Evolutionary conservation across 2,888 invertebrate genomes (phyloP).

Genomic region (Leptopilina drosophilae): DNA sequence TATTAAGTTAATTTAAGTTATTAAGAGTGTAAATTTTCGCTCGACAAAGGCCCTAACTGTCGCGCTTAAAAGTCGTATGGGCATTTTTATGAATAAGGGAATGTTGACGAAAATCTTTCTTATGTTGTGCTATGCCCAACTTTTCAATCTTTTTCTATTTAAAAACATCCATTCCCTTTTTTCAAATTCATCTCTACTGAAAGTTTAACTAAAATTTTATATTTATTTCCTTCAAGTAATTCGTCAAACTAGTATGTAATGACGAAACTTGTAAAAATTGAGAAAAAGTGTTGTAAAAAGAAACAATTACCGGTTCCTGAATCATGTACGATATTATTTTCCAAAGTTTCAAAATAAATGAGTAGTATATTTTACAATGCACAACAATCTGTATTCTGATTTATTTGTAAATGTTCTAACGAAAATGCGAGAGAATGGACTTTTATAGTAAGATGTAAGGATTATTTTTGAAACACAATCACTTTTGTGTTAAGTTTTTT

Average conservation of each 20-base stretch:
- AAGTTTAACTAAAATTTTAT: background rate
- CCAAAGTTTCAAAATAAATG: background rate
- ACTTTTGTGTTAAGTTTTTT: background rate
- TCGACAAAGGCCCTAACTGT: slow-evolving; percentile 4
- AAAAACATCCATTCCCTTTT: background rate
- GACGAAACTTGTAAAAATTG: background rate
- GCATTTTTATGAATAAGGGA: slow-evolving; percentile 42
- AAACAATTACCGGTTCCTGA: slow-evolving; percentile 6
- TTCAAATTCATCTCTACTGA: background rate
- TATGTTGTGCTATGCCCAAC: slow-evolving; percentile 34
- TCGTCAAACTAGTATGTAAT: background rate
- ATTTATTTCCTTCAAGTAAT: slow-evolving; percentile 3
- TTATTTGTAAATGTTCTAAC: background rate
- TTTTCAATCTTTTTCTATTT: slow-evolving; percentile 7
- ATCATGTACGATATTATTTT: background rate
- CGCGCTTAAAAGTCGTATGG: slow-evolving; percentile 37
- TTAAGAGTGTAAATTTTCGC: slow-evolving; percentile 39
- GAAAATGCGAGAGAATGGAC: slow-evolving; percentile 1
- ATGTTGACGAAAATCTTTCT: slow-evolving; percentile 13
- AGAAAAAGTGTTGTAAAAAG: slow-evolving; percentile 10
- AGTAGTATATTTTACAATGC: background rate
- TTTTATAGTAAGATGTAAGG: background rate
- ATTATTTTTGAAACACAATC: background rate
- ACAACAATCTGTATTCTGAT: background rate
- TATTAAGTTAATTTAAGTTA: slow-evolving; percentile 51